Evolutionary conservation across 2,113 vertebrate genomes (phyloP), one percentile per base, ranked within the genome.

Genomic region (Rhinopithecus roxellana): DNA sequence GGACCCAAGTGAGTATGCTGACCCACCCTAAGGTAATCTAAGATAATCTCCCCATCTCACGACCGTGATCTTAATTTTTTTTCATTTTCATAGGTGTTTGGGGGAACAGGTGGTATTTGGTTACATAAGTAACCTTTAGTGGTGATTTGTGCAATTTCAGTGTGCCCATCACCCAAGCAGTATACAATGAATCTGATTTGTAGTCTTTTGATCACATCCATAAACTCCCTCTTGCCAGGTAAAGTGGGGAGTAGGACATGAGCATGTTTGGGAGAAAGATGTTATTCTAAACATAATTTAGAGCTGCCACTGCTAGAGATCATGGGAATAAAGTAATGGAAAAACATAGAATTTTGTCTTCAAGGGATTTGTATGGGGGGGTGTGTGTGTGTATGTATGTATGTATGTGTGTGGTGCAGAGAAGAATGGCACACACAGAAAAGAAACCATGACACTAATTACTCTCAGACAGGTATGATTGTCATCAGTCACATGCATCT

Each of bases 311-410:
- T 45, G 52, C 32, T n/a, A 64, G n/a, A 43, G 45, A 27, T 27
- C 25, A 35, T 23, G 52, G 20, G 3, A 6, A 52, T 32, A 61
- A 43, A 50, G 25, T 4, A 8, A 77, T 20, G 6, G 52, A 16
- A 14, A 79, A 20, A 20, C 4, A 9, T 8, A 25, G 3, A 8
- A 13, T 55, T 72, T 93, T 64, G 72, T 52, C 82, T 48, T 64
- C 64, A 61, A 40, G 52, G 5, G 3, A 38, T 7, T 9, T 12
- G 8, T 18, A 30, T 32, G 61, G 52, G 17, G 13, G 18, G 70
- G 38, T 35, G 23, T 10, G 12, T 78, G 3, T 59, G 14, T 61
- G 10, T 16, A 2, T 13, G 0, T 55, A 43, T 0, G 1, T 2
- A 0, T 14, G 1, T 16, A 1, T 69, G 12, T 32, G n/a, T 50